phyloP scores from a whole-genome alignment of 2,797 vertebrate genomes.

The Australoheros facetus region DNA sequence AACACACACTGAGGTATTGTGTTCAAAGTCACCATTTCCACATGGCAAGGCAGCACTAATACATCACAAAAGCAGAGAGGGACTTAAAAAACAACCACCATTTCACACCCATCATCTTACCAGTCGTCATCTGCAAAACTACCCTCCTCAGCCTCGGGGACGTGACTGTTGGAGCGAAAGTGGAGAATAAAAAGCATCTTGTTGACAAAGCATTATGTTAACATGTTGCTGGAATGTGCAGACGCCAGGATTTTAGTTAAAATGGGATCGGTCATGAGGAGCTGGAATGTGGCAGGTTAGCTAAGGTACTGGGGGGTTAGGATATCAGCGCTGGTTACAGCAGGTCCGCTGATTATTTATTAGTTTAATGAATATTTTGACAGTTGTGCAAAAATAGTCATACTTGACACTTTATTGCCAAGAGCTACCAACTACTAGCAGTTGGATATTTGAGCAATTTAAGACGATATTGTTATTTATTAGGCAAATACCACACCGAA shows the following conservation, averaged over 20 bases:
- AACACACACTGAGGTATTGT: slow-evolving; percentile 40
- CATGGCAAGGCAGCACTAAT: slow-evolving; percentile 73
- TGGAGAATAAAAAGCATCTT: slow-evolving; percentile 71
- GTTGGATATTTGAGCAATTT: too few species aligned
- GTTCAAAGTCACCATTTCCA: slow-evolving; percentile 64
- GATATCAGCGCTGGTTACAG: background rate
- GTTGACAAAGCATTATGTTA: slow-evolving; percentile 56
- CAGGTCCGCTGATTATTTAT: background rate
- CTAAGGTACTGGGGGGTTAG: background rate
- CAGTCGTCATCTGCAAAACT: slow-evolving; percentile 92
- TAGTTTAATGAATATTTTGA: background rate
- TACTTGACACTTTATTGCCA: background rate
- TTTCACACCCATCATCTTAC: slow-evolving; percentile 84
- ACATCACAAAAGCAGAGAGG: slow-evolving; percentile 75
- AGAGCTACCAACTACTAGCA: background rate
- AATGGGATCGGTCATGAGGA: slow-evolving; percentile 38
- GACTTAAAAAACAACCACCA: slow-evolving; percentile 44
- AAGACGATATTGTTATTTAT: too few species aligned
- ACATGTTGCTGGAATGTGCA: slow-evolving; percentile 26
- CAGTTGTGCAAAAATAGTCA: background rate
- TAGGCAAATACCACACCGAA: too few species aligned
- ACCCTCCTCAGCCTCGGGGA: slow-evolving; percentile 93
- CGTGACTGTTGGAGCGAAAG: slow-evolving; percentile 88
- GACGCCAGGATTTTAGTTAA: slow-evolving; percentile 8
- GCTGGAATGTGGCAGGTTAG: slow-evolving; percentile 4